These are phyloP conservation scores for Drosophila mimica DNA, from an alignment of 2,888 invertebrate species.

Conservation along the genomic window DNA sequence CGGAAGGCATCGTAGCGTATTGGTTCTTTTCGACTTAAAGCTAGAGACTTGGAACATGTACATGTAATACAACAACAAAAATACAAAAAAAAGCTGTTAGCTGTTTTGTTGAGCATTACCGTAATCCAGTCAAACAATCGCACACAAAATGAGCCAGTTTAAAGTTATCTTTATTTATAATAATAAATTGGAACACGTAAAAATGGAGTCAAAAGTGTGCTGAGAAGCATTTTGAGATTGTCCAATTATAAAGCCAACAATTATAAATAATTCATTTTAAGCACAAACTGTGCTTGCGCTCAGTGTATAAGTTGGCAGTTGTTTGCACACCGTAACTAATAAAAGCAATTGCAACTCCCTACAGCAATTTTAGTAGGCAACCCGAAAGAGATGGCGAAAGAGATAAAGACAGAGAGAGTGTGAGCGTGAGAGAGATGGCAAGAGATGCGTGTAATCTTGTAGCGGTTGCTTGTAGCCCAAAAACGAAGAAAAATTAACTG, in stretches of 20 bases:
- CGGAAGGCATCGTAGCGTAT: no score
- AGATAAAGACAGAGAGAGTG: background rate
- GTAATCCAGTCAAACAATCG: background rate
- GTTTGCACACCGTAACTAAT: conserved; percentile 43
- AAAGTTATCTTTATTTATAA: background rate
- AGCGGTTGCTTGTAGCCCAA: conserved; percentile 46
- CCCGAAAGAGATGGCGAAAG: background rate
- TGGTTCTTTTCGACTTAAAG: no score
- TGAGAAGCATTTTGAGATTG: background rate
- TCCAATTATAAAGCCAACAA: background rate
- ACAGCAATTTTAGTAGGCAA: conserved; percentile 35
- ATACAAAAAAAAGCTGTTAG: background rate
- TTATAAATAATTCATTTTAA: background rate
- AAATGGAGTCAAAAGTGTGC: background rate
- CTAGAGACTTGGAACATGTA: no score
- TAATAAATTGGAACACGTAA: background rate
- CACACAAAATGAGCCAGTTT: background rate
- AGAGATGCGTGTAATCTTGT: conserved; percentile 55
- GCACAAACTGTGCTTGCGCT: background rate
- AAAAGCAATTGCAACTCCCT: conserved; percentile 49
- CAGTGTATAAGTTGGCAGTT: conserved; percentile 33
- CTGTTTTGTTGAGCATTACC: background rate
- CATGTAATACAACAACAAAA: no score
- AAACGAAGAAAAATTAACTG: conserved; percentile 35
- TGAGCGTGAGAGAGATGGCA: background rate